Evolutionary conservation across 2,113 vertebrate genomes (phyloP).

Genomic region (Cinclus cinclus): DNA sequence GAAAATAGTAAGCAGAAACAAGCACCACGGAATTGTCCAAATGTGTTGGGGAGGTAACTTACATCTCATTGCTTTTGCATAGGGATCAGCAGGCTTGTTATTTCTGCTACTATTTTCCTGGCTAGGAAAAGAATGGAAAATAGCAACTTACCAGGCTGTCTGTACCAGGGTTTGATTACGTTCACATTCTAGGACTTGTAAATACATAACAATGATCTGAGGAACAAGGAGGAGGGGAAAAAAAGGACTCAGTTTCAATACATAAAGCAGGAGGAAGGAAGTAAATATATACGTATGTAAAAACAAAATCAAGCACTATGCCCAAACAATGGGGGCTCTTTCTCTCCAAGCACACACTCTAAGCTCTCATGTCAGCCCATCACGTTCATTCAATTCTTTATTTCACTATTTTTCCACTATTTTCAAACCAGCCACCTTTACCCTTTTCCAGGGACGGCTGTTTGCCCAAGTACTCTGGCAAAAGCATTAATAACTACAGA

Average conservation of each 20-base stretch:
- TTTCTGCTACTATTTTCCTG: conserved; percentile 87
- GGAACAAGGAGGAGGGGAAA: neutral
- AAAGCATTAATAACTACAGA: neutral
- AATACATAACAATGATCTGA: conserved; percentile 98
- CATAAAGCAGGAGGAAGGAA: neutral
- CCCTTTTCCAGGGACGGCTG: neutral
- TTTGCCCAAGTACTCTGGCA: neutral
- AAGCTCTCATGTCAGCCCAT: neutral
- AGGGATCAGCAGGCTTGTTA: conserved; percentile 76
- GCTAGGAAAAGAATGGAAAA: conserved; percentile 65
- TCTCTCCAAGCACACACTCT: neutral
- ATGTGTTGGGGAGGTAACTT: neutral
- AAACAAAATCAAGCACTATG: neutral
- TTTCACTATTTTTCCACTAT: neutral
- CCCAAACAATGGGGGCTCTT: neutral
- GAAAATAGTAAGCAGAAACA: conserved; percentile 89
- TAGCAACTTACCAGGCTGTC: conserved; percentile 95
- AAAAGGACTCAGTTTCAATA: neutral
- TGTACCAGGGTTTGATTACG: conserved; percentile 98
- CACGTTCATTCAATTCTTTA: neutral
- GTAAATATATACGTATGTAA: neutral
- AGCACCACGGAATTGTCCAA: conserved; percentile 44
- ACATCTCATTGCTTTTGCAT: conserved; percentile 76
- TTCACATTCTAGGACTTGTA: conserved; percentile 99
- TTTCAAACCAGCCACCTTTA: neutral